A percentile compares a stretch with the other conserved stretches of the same genome.
Evolutionary conservation across 53 echinoderm and acorn worm genomes (phyloP).

Genomic region (Echinarachnius parma): DNA sequence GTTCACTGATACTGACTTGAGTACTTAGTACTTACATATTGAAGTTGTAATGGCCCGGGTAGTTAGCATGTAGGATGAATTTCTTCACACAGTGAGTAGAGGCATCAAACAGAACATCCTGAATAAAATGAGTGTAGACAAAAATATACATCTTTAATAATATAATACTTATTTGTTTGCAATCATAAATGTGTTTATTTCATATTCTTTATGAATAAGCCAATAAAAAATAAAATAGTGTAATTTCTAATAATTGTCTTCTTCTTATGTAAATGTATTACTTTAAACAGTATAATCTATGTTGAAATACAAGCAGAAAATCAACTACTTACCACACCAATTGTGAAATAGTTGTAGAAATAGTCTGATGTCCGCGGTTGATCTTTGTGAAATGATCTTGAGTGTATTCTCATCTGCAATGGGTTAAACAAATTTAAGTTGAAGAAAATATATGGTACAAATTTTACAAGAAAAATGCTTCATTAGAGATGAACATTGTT

Average conservation of each 20-base stretch:
- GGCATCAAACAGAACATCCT: slow-evolving; percentile 97
- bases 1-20: no score
- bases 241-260: no score
- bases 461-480: no score
- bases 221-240: no score
- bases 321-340: slow-evolving; percentile 76
- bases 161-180: background rate
- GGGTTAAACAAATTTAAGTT: no score
- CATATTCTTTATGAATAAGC: no score
- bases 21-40: slow-evolving; percentile 98
- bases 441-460: no score
- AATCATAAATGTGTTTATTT: no score
- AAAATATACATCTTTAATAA: no score
- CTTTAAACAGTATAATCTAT: no score
- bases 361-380: slow-evolving; percentile 93
- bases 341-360: slow-evolving; percentile 97
- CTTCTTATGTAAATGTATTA: no score
- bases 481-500: no score
- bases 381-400: slow-evolving; percentile 79
- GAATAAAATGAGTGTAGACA: slow-evolving; percentile 1
- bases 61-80: slow-evolving; percentile 94
- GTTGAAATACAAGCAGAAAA: background rate
- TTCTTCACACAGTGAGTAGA: slow-evolving; percentile 90
- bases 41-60: slow-evolving; percentile 96
- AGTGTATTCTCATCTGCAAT: slow-evolving; percentile 94